Percentiles rank a stretch among this genome's conserved stretches.
These are phyloP conservation scores for Mallotus villosus DNA, from an alignment of 2,797 vertebrate species.

Conservation along the genomic window DNA sequence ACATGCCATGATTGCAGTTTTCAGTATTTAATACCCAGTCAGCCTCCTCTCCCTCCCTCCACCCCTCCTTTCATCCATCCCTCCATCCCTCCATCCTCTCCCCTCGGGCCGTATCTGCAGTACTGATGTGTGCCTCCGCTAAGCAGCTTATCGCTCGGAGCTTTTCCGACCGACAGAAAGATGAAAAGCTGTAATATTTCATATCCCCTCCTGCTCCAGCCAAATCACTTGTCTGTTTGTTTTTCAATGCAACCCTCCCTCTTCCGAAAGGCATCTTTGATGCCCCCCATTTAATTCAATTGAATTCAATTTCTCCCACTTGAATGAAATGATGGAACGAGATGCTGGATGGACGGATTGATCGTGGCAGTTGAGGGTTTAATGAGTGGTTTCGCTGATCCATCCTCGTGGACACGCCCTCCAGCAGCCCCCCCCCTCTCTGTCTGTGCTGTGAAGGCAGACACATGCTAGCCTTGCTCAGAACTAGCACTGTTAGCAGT, in stretches of 20 bases:
- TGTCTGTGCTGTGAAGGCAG: too few species aligned
- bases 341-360: neutral
- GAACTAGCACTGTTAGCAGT: too few species aligned
- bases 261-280: neutral
- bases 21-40: conserved; percentile 59
- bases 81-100: neutral
- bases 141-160: conserved; percentile 80
- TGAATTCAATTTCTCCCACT: neutral
- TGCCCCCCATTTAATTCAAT: neutral
- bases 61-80: too few species aligned
- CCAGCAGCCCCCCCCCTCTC: too few species aligned
- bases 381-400: too few species aligned
- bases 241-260: neutral
- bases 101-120: conserved; percentile 64
- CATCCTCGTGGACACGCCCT: too few species aligned
- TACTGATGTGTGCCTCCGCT: conserved; percentile 65
- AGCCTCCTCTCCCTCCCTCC: conserved; percentile 3
- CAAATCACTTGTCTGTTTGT: conserved; percentile 54
- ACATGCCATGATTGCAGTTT: conserved; percentile 69
- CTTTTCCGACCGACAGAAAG: conserved; percentile 61
- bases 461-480: too few species aligned
- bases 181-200: conserved; percentile 69
- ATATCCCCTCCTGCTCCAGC: conserved; percentile 32
- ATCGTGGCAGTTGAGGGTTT: too few species aligned
- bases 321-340: neutral